These are phyloP conservation scores for Apotomis capreana DNA, from an alignment of 2,888 invertebrate genomes.

Conservation along the genomic window DNA sequence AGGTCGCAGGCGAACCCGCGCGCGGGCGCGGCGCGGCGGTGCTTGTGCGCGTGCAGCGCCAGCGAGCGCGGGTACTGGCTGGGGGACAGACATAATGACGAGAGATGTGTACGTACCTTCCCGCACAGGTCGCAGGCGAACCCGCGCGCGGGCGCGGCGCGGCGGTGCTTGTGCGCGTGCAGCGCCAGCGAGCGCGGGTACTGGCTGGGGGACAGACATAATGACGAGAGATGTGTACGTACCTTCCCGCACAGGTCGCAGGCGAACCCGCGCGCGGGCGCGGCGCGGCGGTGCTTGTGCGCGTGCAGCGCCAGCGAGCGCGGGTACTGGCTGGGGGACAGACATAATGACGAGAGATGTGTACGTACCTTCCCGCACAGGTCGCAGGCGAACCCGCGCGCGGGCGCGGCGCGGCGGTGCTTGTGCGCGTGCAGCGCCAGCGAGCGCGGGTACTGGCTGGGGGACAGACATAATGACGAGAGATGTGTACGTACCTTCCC, in stretches of 20 bases:
- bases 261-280: constrained; percentile 73
- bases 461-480: neutral
- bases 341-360: too few species aligned
- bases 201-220: constrained; percentile 59
- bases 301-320: constrained; percentile 84
- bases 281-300: constrained; percentile 76
- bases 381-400: constrained; percentile 84
- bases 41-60: constrained; percentile 81
- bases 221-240: constrained; percentile 16
- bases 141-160: constrained; percentile 63
- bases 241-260: constrained; percentile 88
- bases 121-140: constrained; percentile 87
- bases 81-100: constrained; percentile 26
- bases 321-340: constrained; percentile 76
- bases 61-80: constrained; percentile 85
- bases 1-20: constrained; percentile 85
- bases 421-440: constrained; percentile 82
- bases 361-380: constrained; percentile 84
- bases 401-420: constrained; percentile 72
- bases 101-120: constrained; percentile 66
- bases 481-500: constrained; percentile 74
- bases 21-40: constrained; percentile 69
- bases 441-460: constrained; percentile 83
- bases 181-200: constrained; percentile 85
- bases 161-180: constrained; percentile 82